Evolutionary conservation across 37 sponge, comb jelly and placozoan species (phyloP), one percentile per base, ranked within the genome.

Genomic region (Oopsacas minuta): DNA sequence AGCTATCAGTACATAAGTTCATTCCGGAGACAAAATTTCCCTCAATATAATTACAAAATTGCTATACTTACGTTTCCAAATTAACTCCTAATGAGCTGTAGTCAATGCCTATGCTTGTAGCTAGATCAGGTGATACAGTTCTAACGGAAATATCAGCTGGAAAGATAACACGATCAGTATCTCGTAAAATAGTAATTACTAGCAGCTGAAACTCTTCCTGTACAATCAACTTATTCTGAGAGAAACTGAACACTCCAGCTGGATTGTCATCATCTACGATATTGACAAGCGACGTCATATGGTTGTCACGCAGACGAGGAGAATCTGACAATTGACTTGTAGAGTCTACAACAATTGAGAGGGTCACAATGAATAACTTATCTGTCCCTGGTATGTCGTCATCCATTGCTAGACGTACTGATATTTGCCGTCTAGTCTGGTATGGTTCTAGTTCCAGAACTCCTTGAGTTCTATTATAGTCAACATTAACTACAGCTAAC

Each of bases 201-300:
- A 61, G 20, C 75, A 61, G 75, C 75, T 61, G 75, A n/a, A 61
- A 61, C 75, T 61, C 28, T 61, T 61, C 75, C 75, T 61, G 75
- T 12, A 61, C 75, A n/a, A n/a, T 61, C 5, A 61, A 20, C 30
- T n/a, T 61, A n/a, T n/a, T 61, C 75, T 61, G 28, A 5, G 75
- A 61, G 75, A 95, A 92, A 25, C 84, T 86, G 81, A 95, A 92
- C 37, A 95, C 85, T 61, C 95, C 95, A 81, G 89, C 88, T 17
- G 92, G 93, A 81, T 90, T 91, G 85, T 95, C 93, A 85, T 87
- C 91, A 1, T 83, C 86, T 0, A 52, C 36, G 10, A 95, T 91
- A 34, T 52, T 36, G 30, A 94, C 81, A 0, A 88, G 87, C 20
- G 89, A 83, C 0, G 82, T 83, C 22, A 12, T 61, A n/a, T 25